Evolutionary conservation across 2,797 vertebrate species (phyloP).

Genomic region (Coluber constrictor): DNA sequence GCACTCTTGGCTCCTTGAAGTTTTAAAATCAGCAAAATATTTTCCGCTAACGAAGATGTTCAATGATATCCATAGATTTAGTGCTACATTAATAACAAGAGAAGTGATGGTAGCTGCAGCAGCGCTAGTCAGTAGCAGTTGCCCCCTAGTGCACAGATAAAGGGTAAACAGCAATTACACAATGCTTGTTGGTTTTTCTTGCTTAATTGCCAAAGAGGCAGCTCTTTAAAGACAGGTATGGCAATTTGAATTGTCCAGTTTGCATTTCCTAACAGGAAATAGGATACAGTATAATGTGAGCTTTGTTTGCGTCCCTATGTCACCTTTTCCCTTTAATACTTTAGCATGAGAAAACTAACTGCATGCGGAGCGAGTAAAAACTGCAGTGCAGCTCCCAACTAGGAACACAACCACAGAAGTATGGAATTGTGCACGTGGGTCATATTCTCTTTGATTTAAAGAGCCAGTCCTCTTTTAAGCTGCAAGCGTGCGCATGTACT

Average conservation of each 20-base stretch:
- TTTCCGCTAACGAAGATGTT: not conserved
- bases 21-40: not conserved
- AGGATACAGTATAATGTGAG: not conserved
- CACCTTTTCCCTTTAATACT: not conserved
- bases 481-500: not conserved
- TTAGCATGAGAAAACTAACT: not conserved
- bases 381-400: not conserved
- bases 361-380: not conserved
- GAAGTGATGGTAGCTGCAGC: not conserved
- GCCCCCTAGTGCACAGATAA: not conserved
- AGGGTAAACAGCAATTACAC: not conserved
- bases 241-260: not conserved
- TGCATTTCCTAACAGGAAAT: not conserved
- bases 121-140: not conserved
- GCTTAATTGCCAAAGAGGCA: not conserved
- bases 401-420: not conserved
- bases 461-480: not conserved
- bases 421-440: not conserved
- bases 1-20: not conserved
- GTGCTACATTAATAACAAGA: not conserved
- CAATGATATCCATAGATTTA: not conserved
- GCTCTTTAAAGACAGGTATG: not conserved
- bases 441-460: constrained; percentile 8
- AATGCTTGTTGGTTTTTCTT: not conserved
- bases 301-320: not conserved